These are phyloP conservation scores for Pantherophis vulpinus DNA, from an alignment of 2,797 vertebrate species.

Conservation along the genomic window DNA sequence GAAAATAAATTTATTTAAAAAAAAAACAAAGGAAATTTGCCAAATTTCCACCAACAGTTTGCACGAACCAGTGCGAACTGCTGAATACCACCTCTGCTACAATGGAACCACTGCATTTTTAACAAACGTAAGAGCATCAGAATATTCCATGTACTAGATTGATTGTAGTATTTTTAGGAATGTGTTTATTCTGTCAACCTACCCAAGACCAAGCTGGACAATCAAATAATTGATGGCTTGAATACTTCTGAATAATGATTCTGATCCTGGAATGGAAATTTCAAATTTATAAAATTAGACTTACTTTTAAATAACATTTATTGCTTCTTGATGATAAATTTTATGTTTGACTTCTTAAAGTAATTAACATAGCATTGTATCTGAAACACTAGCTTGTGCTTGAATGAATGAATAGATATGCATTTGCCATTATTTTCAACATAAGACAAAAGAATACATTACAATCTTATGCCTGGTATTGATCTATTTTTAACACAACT, in stretches of 20 bases:
- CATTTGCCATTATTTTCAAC: not conserved
- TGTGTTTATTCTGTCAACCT: not conserved
- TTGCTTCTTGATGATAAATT: not conserved
- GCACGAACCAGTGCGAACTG: too few relatives aligned
- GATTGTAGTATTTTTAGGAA: conserved; percentile 25
- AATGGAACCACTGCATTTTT: conserved; percentile 3
- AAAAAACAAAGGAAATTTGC: too few relatives aligned
- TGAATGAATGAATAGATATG: not conserved
- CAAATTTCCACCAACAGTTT: too few relatives aligned
- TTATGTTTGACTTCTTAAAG: not conserved
- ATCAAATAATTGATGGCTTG: conserved; percentile 2
- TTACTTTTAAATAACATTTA: conserved; percentile 18
- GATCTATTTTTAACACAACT: not conserved
- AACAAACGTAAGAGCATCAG: not conserved
- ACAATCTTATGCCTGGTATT: not conserved
- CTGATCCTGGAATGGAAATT: not conserved
- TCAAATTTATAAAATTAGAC: not conserved
- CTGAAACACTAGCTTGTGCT: conserved; percentile 3
- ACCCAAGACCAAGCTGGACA: not conserved
- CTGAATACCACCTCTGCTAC: not conserved
- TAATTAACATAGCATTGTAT: not conserved
- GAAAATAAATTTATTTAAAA: too few relatives aligned
- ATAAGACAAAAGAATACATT: not conserved
- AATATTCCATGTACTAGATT: not conserved
- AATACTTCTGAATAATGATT: conserved; percentile 9